These are phyloP conservation scores for Ligdia adustata DNA, from an alignment of 2,888 invertebrate genomes.

Conservation along the genomic window DNA sequence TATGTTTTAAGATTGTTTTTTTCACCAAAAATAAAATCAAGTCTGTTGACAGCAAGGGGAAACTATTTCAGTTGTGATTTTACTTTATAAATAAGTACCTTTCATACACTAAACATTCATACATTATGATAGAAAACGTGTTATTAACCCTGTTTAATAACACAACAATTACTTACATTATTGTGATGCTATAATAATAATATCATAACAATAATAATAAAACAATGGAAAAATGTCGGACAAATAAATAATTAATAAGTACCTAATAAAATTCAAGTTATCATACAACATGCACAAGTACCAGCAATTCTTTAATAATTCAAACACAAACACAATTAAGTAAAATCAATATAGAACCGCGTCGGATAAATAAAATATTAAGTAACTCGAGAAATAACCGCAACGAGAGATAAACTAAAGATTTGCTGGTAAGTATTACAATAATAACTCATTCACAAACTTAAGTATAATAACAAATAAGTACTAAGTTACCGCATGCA, in stretches of 20 bases:
- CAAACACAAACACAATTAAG: background rate
- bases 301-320: conserved; percentile 12
- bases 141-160: conserved; percentile 26
- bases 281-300: conserved; percentile 10
- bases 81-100: background rate
- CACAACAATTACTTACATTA: conserved; percentile 13
- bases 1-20: no score
- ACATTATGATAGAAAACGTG: conserved; percentile 18
- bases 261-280: background rate
- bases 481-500: conserved; percentile 20
- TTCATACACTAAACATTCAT: conserved; percentile 7
- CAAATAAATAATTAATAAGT: background rate
- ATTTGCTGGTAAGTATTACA: conserved; percentile 9
- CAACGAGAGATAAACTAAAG: background rate
- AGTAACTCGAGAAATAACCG: background rate
- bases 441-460: conserved; percentile 5
- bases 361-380: conserved; percentile 17
- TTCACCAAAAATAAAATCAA: no score
- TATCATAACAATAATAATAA: conserved; percentile 4
- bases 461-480: conserved; percentile 11
- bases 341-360: background rate
- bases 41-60: no score
- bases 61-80: conserved; percentile 13
- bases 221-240: conserved; percentile 4
- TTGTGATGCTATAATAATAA: conserved; percentile 16